Percentiles rank a stretch among this genome's conserved stretches.
phyloP scores from a whole-genome alignment of 2,888 invertebrate species.

The Polylopha cassiicola region DNA sequence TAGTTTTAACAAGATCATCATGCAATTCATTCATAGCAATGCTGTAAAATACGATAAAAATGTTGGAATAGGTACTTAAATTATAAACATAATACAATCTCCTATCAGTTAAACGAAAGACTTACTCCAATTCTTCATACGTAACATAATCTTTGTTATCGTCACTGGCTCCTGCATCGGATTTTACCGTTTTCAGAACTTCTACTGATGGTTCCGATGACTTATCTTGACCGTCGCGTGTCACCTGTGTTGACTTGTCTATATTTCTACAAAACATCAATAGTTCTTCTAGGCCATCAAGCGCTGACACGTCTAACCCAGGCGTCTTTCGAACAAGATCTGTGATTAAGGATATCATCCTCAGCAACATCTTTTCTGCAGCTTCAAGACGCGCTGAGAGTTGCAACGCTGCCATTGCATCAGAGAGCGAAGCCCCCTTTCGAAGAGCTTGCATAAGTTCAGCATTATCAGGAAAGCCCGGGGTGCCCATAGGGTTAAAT shows the following conservation, averaged over 20 bases:
- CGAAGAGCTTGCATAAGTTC: constrained; percentile 12
- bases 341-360: constrained; percentile 12
- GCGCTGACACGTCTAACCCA: neutral
- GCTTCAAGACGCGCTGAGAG: constrained; percentile 6
- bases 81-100: too few relatives aligned
- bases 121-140: neutral
- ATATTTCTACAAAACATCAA: too few relatives aligned
- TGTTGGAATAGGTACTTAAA: too few relatives aligned
- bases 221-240: too few relatives aligned
- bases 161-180: too few relatives aligned
- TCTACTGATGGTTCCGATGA: too few relatives aligned
- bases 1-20: constrained; percentile 2
- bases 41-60: neutral
- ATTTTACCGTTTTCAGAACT: too few relatives aligned
- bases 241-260: too few relatives aligned
- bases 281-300: neutral
- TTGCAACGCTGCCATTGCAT: constrained; percentile 17
- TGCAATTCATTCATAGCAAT: constrained; percentile 9
- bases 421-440: constrained; percentile 11
- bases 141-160: constrained; percentile 4
- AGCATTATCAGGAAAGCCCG: constrained; percentile 9
- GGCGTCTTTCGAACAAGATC: constrained; percentile 11
- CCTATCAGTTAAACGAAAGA: too few relatives aligned
- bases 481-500: constrained; percentile 8
- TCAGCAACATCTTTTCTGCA: constrained; percentile 9